Base-by-base conservation (phyloP, 2,888 invertebrate genomes). In the Gandaritis pyraliata region DNA sequence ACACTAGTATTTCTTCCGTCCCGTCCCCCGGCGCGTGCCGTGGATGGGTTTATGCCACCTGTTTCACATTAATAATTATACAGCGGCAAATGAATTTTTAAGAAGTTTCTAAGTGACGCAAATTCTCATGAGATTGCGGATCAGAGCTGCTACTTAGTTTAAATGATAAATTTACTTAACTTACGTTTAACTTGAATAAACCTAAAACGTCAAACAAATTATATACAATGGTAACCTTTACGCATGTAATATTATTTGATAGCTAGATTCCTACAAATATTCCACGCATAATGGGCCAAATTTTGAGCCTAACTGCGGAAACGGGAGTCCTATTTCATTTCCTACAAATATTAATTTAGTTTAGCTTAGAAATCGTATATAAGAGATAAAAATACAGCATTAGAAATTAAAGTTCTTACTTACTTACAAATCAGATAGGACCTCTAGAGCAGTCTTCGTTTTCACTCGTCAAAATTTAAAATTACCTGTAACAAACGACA, bases 1-100 rank as follows among this genome's bases (percentile, higher is more conserved):
- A 82, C 76, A 78, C 74, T 81, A 77, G 80, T 83, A 77, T 82
- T 85, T 80, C 79, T 82, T 80, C 75, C 70, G 72, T 71, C 70
- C 66, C 68, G 62, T 59, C 59, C 56, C 64, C 49, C 18, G 77
- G 78, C 82, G 78, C 80, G 80, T 80, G 82, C 78, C 78, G 69
- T 63, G 84, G 82, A 83, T 68, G 82, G 82, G 67, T 79, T 85
- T 81, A 80, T 82, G 76, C 81, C 69, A 69, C 72, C 73, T 73
- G 78, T 73, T 75, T 75, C 69, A 76, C 75, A 72, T 76, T 80
- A 73, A 81, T 81, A n/a, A n/a, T n/a, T n/a, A 83, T 79, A 77
- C 74, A 69, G 68, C 75, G 72, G 12, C 72, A 77, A 80, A 83
- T 79, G 75, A 80, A 74, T 80, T 80, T 79, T 80, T 77, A 73